Evolutionary conservation across 2,113 vertebrate species (phyloP).

Genomic region (Nicator chloris): DNA sequence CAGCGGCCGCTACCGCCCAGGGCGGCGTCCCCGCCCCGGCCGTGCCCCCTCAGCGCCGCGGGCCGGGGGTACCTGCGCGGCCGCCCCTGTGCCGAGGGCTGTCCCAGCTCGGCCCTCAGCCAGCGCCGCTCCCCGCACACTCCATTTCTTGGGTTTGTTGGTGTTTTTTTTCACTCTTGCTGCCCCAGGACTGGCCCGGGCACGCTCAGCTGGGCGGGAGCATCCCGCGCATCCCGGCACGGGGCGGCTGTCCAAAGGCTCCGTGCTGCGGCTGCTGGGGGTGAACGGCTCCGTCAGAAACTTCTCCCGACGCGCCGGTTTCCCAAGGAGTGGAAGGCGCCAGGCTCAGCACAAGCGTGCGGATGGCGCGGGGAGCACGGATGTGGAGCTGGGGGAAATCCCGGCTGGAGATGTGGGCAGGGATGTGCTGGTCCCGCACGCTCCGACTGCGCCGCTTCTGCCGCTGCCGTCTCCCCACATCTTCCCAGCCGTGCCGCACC

Average conservation of each 20-base stretch:
- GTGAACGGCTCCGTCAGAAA: not conserved
- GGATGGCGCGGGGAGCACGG: not conserved
- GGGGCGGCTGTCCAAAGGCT: not conserved
- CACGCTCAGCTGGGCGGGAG: not conserved
- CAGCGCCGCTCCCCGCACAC: not conserved
- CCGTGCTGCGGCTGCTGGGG: not conserved
- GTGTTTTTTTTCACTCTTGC: not conserved
- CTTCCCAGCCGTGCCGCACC: not conserved
- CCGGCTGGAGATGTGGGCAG: not conserved
- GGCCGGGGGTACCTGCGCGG: not conserved
- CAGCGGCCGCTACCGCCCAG: not conserved
- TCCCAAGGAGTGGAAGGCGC: not conserved
- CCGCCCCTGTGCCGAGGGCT: no score
- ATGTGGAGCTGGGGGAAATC: not conserved
- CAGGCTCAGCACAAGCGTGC: not conserved
- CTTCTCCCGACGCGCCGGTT: not conserved
- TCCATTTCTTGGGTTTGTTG: not conserved
- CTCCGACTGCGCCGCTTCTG: not conserved
- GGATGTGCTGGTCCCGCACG: rapidly evolving
- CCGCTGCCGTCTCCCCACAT: rapidly evolving
- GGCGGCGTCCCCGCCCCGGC: not conserved
- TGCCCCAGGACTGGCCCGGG: not conserved
- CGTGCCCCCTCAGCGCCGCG: not conserved
- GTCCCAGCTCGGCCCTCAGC: not conserved
- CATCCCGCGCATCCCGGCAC: not conserved